Evolutionary conservation across 2,797 vertebrate genomes (phyloP), one percentile per base, ranked within the genome.

Genomic region (Sebastes glaucus): DNA sequence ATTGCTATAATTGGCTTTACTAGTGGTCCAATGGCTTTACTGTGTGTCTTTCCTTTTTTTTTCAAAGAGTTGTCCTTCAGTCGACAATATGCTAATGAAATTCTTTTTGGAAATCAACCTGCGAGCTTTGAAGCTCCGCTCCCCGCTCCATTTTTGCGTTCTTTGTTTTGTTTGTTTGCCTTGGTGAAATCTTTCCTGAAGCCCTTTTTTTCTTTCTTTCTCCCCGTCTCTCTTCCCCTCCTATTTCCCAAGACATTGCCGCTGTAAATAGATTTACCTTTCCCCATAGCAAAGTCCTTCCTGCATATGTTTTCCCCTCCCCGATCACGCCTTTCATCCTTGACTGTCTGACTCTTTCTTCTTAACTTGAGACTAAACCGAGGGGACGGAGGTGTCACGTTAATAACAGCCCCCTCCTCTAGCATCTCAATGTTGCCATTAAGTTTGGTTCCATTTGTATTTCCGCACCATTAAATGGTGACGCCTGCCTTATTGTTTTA

Each of bases 201-300:
- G 88, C 90, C 72, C 69, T 76, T 67, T 60, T 59, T 71, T 77
- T 65, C n/a, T 69, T 66, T 71, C 76, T 70, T 30, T 28, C 27
- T 22, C 55, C 5, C 14, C 56, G 11, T 49, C 69, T 68, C 81
- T 59, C 77, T 81, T 78, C 77, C 73, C 67, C 71, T 69, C 59
- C 66, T 49, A 87, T 89, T 91, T 91, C 94, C 93, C 92, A 85
- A 92, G 93, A 93, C 74, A 49, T 63, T 75, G 63, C 65, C 5
- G 81, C 92, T 91, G 88, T 92, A 94, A 95, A 96, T 95, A 94
- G 92, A 92, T 89, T 88, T 94, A 94, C 88, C 91, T 94, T 95
- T 95, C 89, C 92, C 88, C 68, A 85, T 76, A 91, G 92, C 88
- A 92, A 92, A 93, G 91, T 93, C 86, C 81, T 89, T 82, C 49